Conservation (phyloP, 2,113 vertebrate genomes). For the Monarcha castaneiventris region DNA sequence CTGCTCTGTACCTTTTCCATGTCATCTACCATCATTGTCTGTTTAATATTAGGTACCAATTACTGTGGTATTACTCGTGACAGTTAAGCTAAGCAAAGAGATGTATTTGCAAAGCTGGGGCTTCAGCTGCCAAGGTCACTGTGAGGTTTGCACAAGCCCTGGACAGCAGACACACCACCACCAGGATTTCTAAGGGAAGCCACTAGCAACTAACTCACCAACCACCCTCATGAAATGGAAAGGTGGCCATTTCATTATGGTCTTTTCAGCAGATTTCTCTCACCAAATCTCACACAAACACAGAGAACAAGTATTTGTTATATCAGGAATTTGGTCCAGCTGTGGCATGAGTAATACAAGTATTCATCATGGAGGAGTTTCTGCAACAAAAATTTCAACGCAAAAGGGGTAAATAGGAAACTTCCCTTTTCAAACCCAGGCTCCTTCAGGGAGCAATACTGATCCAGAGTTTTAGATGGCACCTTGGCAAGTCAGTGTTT, state of each 20-base stretch:
- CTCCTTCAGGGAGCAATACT: background rate
- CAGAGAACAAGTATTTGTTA: background rate
- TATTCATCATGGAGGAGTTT: background rate
- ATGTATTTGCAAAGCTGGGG: background rate
- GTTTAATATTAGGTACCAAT: background rate
- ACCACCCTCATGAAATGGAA: background rate
- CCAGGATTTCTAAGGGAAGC: background rate
- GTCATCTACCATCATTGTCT: background rate
- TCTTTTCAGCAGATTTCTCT: background rate
- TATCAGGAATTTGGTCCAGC: background rate
- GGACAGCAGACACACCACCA: rapidly evolving
- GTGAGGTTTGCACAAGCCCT: background rate
- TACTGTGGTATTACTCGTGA: background rate
- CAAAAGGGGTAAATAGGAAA: background rate
- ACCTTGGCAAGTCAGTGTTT: background rate
- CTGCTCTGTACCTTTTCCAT: background rate
- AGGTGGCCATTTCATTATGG: rapidly evolving
- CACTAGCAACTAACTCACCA: background rate
- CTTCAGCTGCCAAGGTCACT: background rate
- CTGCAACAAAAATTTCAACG: background rate
- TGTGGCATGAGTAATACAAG: background rate
- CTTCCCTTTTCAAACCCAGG: background rate
- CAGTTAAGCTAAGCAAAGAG: background rate
- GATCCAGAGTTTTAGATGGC: background rate
- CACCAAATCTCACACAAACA: background rate